A percentile compares a stretch with the other conserved stretches of the same genome.
phyloP scores from a whole-genome alignment of 2,797 vertebrate genomes.

The Thamnophis elegans region DNA sequence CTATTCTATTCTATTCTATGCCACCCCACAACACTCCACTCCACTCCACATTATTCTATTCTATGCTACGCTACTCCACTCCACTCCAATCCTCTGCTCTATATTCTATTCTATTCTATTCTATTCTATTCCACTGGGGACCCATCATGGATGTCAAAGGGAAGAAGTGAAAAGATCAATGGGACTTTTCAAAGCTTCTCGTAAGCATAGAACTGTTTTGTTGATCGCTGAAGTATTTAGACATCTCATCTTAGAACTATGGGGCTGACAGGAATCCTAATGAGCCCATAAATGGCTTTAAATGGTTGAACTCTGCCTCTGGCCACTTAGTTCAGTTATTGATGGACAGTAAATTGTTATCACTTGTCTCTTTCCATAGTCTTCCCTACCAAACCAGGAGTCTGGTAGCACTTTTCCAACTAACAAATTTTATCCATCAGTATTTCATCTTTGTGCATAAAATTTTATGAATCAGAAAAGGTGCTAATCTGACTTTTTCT shows the following conservation, averaged over 20 bases:
- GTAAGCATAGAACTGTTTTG: background rate
- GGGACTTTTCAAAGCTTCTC: conserved; percentile 16
- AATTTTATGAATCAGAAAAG: background rate
- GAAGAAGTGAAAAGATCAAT: background rate
- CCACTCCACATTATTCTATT: too few species aligned
- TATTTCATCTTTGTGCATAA: background rate
- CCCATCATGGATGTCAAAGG: background rate
- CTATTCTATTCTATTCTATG: too few species aligned
- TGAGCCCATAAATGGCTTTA: conserved; percentile 35
- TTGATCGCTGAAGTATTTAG: conserved; percentile 18
- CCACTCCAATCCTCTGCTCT: too few species aligned
- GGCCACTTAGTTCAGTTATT: background rate
- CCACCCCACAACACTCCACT: too few species aligned
- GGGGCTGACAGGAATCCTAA: conserved; percentile 44
- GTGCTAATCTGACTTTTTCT: background rate
- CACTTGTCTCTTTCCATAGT: background rate
- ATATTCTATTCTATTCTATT: too few species aligned
- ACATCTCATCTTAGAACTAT: conserved; percentile 47
- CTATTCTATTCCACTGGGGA: background rate
- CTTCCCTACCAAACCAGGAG: background rate
- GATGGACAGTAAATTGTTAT: conserved; percentile 9
- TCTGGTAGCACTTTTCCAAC: background rate
- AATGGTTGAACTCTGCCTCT: background rate
- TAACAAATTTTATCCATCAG: background rate
- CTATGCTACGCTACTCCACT: too few species aligned